Conservation (phyloP, 2,113 vertebrate species). For the Myrmophylax atrothorax region DNA sequence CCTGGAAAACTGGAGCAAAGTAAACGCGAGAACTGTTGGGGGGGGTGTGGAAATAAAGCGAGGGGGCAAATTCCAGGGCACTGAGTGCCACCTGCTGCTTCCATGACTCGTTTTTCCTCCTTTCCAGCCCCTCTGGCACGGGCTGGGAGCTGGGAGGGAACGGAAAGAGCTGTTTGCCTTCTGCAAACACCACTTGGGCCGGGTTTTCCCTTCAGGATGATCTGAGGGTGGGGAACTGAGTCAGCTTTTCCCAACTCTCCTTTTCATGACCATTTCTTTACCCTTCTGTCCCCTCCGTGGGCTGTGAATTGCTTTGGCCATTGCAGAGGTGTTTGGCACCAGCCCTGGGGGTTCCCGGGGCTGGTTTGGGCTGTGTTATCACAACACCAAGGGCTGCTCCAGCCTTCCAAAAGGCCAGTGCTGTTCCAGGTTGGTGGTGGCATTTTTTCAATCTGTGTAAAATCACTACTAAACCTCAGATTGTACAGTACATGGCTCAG, state of each 20-base stretch:
- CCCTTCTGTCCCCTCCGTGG: fast-evolving
- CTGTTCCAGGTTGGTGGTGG: neutral
- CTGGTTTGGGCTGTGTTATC: neutral
- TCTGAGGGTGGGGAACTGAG: neutral
- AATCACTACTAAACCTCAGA: neutral
- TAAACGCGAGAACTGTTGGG: neutral
- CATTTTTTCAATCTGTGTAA: neutral
- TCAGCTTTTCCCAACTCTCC: neutral
- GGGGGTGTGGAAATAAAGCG: neutral
- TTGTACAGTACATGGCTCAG: neutral
- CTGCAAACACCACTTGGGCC: neutral
- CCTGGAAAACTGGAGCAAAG: neutral
- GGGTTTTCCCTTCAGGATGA: neutral
- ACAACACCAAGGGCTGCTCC: neutral
- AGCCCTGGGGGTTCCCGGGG: fast-evolving
- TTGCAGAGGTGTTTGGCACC: neutral
- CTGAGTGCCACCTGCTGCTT: neutral
- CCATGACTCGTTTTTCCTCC: neutral
- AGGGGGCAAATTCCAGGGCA: neutral
- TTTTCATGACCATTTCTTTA: neutral
- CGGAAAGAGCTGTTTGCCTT: neutral
- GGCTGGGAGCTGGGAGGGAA: neutral
- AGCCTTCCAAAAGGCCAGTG: neutral
- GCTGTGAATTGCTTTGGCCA: neutral
- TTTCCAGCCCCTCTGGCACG: neutral